Conservation (phyloP, 2,888 invertebrate species). For the Rugalucina vietnamica region DNA sequence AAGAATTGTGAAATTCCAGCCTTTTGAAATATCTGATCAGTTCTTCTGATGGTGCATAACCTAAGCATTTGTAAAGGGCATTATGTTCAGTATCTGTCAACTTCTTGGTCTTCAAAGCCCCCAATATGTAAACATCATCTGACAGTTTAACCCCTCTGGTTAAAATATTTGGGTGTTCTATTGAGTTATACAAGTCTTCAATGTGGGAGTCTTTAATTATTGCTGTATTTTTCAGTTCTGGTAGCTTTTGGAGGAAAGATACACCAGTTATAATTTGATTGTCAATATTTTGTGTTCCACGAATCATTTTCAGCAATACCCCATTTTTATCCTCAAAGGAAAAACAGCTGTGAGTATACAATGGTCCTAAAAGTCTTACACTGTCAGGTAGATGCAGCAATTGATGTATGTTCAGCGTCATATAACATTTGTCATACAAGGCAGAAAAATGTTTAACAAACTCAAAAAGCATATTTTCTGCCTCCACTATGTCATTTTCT, state of each 20-base stretch:
- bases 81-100: constrained; percentile 35
- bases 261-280: constrained; percentile 57
- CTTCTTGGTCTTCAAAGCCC: constrained; percentile 28
- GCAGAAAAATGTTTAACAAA: constrained; percentile 27
- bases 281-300: constrained; percentile 58
- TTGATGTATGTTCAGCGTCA: constrained; percentile 60
- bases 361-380: constrained; percentile 54
- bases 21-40: constrained; percentile 16
- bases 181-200: constrained; percentile 42
- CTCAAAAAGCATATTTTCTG: constrained; percentile 36
- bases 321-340: constrained; percentile 62
- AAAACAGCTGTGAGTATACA: constrained; percentile 61
- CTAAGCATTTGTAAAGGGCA: constrained; percentile 11
- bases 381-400: constrained; percentile 54
- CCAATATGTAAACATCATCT: constrained; percentile 39
- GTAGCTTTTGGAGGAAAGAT: constrained; percentile 59
- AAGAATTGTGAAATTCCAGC: constrained; percentile 22
- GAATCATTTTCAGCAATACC: constrained; percentile 46
- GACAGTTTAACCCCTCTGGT: constrained; percentile 26
- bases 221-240: constrained; percentile 53
- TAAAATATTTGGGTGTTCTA: constrained; percentile 40
- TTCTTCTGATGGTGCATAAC: constrained; percentile 19
- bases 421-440: constrained; percentile 40
- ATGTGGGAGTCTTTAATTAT: constrained; percentile 31
- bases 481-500: constrained; percentile 19